Percentiles rank a stretch among this genome's conserved stretches.
Conservation (phyloP, 2,888 invertebrate species). For the Athetis lepigone region DNA sequence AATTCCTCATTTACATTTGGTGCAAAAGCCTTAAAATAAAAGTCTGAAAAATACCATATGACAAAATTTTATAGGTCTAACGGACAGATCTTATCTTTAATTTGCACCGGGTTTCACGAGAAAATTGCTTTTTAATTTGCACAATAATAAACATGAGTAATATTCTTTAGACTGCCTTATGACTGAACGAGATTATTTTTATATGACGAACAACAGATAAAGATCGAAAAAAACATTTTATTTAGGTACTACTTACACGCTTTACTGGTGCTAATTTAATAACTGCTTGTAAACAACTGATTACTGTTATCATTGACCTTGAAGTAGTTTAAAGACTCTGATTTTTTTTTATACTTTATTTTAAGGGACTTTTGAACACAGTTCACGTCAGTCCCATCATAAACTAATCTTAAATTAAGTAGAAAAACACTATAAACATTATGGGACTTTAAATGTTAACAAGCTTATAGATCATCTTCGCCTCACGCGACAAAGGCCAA, state of each 20-base stretch:
- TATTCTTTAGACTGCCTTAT: neutral
- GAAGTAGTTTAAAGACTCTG: slow-evolving; percentile 21
- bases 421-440: no score
- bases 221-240: slow-evolving; percentile 10
- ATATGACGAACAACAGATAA: slow-evolving; percentile 13
- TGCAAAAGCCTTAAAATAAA: no score
- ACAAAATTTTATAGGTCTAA: no score
- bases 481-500: no score
- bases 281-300: slow-evolving; percentile 32
- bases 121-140: neutral
- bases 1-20: no score
- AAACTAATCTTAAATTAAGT: no score
- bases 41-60: no score
- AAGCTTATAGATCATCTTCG: no score
- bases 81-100: neutral
- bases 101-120: neutral
- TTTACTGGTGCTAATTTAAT: slow-evolving; percentile 2
- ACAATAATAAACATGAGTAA: neutral
- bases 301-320: slow-evolving; percentile 40
- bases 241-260: slow-evolving; percentile 10
- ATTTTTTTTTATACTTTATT: no score
- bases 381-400: no score
- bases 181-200: slow-evolving; percentile 10
- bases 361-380: no score
- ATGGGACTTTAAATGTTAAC: no score